Evolutionary conservation across 2,113 vertebrate genomes (phyloP).

Genomic region (Bubalus kerabau): DNA sequence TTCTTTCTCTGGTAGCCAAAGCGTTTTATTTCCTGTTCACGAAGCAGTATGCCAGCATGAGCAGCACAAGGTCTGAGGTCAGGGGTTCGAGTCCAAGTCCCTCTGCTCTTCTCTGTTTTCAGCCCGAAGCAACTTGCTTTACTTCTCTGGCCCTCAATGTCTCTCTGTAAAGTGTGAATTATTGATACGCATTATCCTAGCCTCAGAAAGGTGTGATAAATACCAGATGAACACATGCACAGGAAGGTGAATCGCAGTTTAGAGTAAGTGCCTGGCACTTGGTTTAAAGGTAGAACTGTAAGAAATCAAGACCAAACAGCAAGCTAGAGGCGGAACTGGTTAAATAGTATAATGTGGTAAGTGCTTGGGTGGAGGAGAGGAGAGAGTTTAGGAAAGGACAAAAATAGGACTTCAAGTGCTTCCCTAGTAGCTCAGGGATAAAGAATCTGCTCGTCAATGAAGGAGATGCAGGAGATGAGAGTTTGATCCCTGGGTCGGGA

Average conservation of each 20-base stretch:
- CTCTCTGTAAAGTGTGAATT: neutral
- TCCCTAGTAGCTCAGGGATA: neutral
- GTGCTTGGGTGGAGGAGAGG: neutral
- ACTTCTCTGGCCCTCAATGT: neutral
- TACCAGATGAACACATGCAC: neutral
- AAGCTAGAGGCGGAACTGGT: accelerated
- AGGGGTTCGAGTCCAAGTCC: too few species aligned
- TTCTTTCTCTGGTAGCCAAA: neutral
- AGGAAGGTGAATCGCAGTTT: neutral
- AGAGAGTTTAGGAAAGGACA: neutral
- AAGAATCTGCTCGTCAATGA: neutral
- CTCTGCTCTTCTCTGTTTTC: neutral
- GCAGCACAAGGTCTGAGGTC: neutral
- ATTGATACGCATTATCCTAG: neutral
- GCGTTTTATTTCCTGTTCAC: neutral
- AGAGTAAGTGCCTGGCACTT: neutral
- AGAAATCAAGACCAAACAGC: neutral
- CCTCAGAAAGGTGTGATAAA: neutral
- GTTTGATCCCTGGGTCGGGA: neutral
- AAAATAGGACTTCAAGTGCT: neutral
- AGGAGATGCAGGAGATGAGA: neutral
- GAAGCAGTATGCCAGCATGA: accelerated
- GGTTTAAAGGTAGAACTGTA: neutral
- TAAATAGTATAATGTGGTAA: neutral
- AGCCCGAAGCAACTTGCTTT: too few species aligned